A percentile compares a stretch with the other conserved stretches of the same genome.
Evolutionary conservation across 2,113 vertebrate genomes (phyloP).

Genomic region (Oreochromis niloticus): DNA sequence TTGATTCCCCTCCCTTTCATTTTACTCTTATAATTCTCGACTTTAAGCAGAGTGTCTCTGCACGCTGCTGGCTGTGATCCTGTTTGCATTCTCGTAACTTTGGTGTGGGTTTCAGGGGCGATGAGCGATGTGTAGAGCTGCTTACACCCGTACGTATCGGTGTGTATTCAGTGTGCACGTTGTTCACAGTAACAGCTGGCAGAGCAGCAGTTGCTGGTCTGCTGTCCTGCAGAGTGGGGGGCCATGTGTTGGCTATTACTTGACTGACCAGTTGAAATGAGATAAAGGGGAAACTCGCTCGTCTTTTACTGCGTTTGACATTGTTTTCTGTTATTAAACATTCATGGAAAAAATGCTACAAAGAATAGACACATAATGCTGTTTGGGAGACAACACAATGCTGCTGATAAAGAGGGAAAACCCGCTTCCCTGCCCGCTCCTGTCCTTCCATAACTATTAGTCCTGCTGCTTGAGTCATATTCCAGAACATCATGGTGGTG

Average conservation of each 20-base stretch:
- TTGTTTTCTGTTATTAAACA: not conserved
- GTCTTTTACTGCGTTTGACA: not conserved
- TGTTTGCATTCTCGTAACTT: not conserved
- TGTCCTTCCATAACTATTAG: not conserved
- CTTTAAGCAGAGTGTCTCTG: not conserved
- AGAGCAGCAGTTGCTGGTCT: conserved; percentile 37
- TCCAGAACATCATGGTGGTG: not conserved
- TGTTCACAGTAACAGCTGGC: conserved; percentile 48
- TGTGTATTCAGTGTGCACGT: not conserved
- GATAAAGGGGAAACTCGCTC: not conserved
- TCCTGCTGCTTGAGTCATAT: not conserved
- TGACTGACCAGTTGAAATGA: not conserved
- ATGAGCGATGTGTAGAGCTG: not conserved
- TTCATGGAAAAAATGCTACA: not conserved
- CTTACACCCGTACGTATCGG: not conserved
- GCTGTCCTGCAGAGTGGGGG: conserved; percentile 32
- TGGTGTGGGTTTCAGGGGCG: not conserved
- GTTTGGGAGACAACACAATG: not conserved
- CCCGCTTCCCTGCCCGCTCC: not conserved
- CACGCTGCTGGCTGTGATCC: not conserved
- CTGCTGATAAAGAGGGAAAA: not conserved
- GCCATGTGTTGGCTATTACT: conserved; percentile 49
- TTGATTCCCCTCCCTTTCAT: not conserved
- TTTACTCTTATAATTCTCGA: not conserved
- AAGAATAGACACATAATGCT: not conserved